phyloP scores from a whole-genome alignment of 2,797 vertebrate genomes.

The Myioborus miniatus region DNA sequence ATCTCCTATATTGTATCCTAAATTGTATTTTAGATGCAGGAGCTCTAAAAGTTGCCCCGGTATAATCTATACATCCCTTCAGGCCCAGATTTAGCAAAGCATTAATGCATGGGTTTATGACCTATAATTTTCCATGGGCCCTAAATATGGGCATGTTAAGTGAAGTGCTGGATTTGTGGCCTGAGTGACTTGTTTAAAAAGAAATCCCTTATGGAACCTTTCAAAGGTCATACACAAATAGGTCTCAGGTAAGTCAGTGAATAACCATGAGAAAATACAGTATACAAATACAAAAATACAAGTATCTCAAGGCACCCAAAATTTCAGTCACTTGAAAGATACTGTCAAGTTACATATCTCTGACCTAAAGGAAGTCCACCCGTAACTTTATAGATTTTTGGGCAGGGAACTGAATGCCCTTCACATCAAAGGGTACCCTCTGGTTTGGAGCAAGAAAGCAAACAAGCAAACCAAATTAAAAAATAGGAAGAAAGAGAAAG shows the following conservation, averaged over 20 bases:
- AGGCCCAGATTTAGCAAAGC: conserved; percentile 18
- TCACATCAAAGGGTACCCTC: conserved; percentile 32
- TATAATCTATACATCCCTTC: conserved; percentile 43
- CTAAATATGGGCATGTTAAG: neutral
- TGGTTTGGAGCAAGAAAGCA: neutral
- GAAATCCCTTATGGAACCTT: neutral
- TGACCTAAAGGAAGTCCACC: neutral
- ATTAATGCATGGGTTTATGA: conserved; percentile 16
- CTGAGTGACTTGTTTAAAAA: neutral
- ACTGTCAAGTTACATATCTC: neutral
- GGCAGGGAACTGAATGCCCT: neutral
- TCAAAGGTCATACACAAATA: neutral
- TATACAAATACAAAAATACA: neutral
- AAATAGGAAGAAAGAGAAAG: conserved; percentile 40
- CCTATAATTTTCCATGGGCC: conserved; percentile 13
- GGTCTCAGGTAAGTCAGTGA: neutral
- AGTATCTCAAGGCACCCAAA: neutral
- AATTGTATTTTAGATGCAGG: conserved; percentile 36
- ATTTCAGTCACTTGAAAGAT: neutral
- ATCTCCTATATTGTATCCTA: conserved; percentile 23
- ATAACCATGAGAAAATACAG: neutral
- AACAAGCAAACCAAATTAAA: conserved; percentile 11
- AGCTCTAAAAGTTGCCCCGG: neutral
- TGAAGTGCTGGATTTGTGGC: neutral
- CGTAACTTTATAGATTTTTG: neutral